A percentile compares a stretch with the other conserved stretches of the same genome.
These are phyloP conservation scores for Drosophila robusta DNA, from an alignment of 2,888 invertebrate species.

Conservation along the genomic window DNA sequence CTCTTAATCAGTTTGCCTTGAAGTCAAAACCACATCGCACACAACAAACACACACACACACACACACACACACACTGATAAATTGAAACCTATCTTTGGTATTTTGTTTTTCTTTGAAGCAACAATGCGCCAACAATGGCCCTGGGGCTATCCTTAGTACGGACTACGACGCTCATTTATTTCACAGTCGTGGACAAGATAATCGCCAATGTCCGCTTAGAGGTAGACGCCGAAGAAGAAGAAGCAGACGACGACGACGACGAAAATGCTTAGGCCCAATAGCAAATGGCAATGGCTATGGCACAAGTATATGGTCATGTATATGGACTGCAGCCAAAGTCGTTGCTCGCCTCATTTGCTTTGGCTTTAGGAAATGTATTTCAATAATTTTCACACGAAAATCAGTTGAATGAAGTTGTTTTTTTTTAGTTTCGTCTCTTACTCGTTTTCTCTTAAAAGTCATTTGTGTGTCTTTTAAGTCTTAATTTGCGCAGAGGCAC, in stretches of 20 bases:
- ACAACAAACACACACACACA: slow-evolving; percentile 42
- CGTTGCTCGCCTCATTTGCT: slow-evolving; percentile 53
- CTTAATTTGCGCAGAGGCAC: slow-evolving; percentile 63
- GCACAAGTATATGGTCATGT: slow-evolving; percentile 3
- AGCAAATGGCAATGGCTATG: slow-evolving; percentile 38
- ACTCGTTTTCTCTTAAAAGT: slow-evolving; percentile 28
- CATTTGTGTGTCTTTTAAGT: slow-evolving; percentile 57
- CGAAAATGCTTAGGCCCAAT: slow-evolving; percentile 50
- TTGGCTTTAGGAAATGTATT: slow-evolving; percentile 75
- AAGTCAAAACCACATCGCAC: slow-evolving; percentile 60
- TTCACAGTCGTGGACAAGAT: slow-evolving; percentile 81
- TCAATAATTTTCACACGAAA: slow-evolving; percentile 81
- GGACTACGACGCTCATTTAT: slow-evolving; percentile 80
- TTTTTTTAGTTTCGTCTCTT: slow-evolving; percentile 10
- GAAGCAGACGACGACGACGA: slow-evolving; percentile 16
- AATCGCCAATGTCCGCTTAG: slow-evolving; percentile 81
- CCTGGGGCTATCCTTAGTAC: slow-evolving; percentile 71
- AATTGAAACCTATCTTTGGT: slow-evolving; percentile 72
- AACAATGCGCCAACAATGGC: slow-evolving; percentile 74
- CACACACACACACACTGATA: slow-evolving; percentile 48
- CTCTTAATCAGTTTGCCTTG: slow-evolving; percentile 66
- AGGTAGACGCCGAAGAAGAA: slow-evolving; percentile 56
- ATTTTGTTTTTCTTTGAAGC: slow-evolving; percentile 73
- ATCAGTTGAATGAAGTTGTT: slow-evolving; percentile 70
- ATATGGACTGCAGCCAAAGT: slow-evolving; percentile 35